phyloP scores from a whole-genome alignment of 2,113 vertebrate species.

The Ariopsis seemanni region DNA sequence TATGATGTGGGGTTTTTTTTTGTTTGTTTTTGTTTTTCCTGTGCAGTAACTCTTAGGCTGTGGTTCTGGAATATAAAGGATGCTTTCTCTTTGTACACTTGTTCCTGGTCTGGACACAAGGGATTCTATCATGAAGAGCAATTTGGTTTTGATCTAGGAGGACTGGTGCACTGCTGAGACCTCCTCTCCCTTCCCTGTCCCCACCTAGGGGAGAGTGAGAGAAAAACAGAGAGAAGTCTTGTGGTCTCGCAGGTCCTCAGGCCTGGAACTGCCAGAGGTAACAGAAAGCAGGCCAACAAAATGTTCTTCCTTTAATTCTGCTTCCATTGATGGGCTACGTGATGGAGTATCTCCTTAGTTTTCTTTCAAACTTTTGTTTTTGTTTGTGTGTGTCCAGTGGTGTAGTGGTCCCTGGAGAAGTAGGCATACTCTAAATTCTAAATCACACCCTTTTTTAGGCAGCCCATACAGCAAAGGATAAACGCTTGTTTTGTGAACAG shows the following conservation, averaged over 20 bases:
- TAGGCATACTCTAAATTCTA: no score
- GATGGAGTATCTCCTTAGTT: no score
- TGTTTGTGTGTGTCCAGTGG: no score
- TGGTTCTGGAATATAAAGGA: constrained; percentile 33
- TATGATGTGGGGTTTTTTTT: not conserved
- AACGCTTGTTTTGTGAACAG: no score
- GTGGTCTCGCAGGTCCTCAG: not conserved
- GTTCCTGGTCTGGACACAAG: constrained; percentile 26
- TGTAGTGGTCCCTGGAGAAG: no score
- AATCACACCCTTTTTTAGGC: no score
- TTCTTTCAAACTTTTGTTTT: no score
- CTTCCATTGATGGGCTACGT: no score
- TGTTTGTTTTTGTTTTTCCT: not conserved
- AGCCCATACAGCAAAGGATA: no score
- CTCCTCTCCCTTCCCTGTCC: constrained; percentile 14
- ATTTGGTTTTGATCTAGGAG: constrained; percentile 48
- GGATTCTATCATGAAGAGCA: constrained; percentile 43
- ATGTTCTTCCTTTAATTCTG: no score
- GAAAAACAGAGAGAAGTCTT: not conserved
- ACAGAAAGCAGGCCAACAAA: constrained; percentile 30
- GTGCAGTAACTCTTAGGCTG: not conserved
- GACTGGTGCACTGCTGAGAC: constrained; percentile 31
- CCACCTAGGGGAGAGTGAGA: not conserved
- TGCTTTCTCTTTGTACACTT: constrained; percentile 17
- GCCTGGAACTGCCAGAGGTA: not conserved